Evolutionary conservation across 2,888 invertebrate genomes (phyloP).

Genomic region (Petrolisthes cinctipes): DNA sequence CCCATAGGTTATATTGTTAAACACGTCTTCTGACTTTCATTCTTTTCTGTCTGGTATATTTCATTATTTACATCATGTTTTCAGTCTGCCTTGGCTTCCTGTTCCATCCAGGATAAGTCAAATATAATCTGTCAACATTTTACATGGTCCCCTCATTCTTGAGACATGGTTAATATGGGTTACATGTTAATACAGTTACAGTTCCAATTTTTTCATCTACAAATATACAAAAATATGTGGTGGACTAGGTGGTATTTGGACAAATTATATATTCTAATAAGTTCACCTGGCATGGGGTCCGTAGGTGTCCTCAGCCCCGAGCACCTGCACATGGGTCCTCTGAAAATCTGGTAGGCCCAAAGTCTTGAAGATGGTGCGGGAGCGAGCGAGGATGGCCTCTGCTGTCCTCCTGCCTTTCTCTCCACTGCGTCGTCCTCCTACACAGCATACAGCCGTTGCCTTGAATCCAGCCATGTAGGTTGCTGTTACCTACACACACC

Average conservation of each 20-base stretch:
- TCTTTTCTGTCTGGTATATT: too few species aligned
- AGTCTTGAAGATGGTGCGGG: conserved; percentile 66
- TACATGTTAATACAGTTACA: too few species aligned
- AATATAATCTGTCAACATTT: too few species aligned
- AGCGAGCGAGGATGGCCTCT: conserved; percentile 71
- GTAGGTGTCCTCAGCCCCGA: conserved; percentile 71
- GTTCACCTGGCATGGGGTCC: conserved; percentile 66
- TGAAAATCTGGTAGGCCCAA: conserved; percentile 70
- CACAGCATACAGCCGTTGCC: conserved; percentile 70
- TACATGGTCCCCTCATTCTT: too few species aligned
- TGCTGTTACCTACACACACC: conserved; percentile 69
- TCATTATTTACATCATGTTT: too few species aligned
- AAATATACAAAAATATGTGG: not conserved
- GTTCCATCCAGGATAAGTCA: too few species aligned
- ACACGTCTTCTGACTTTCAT: too few species aligned
- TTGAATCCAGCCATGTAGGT: conserved; percentile 72
- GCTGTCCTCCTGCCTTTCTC: conserved; percentile 71
- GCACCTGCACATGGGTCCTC: conserved; percentile 69
- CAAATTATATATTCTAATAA: not conserved
- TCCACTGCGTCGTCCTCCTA: conserved; percentile 70
- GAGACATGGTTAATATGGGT: too few species aligned
- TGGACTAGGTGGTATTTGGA: not conserved
- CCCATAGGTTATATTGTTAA: too few species aligned
- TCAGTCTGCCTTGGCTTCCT: too few species aligned
- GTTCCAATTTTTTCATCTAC: too few species aligned